Percentiles rank a stretch among this genome's conserved stretches.
Evolutionary conservation across 1,140 invertebrate species (phyloP).

Genomic region (Leptinotarsa lineolata): DNA sequence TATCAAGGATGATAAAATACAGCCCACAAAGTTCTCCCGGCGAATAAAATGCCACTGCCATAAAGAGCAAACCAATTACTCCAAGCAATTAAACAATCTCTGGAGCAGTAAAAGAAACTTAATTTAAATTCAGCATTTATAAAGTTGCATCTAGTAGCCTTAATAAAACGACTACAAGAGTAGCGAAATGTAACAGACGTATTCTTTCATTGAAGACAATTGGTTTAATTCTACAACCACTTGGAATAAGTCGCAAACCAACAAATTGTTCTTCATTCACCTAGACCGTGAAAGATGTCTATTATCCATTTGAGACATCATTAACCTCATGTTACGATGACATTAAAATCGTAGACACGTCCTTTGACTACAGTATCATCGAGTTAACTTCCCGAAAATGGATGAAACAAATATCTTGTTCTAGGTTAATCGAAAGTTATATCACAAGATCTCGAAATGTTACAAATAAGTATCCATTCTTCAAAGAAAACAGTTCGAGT

Average conservation of each 20-base stretch:
- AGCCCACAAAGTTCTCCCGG: not conserved
- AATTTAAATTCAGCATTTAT: constrained; percentile 17
- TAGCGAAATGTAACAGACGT: constrained; percentile 33
- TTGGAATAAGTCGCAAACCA: constrained; percentile 42
- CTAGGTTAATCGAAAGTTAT: not conserved
- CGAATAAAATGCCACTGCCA: not conserved
- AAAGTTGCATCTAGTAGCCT: constrained; percentile 5
- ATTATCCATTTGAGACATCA: constrained; percentile 33
- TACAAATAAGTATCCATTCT: too few species aligned
- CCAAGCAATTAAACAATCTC: constrained; percentile 17
- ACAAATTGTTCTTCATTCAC: constrained; percentile 43
- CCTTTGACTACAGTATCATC: not conserved
- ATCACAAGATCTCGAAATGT: too few species aligned
- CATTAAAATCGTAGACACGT: not conserved
- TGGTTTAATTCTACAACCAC: constrained; percentile 47
- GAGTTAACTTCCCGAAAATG: too few species aligned
- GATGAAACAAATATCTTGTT: not conserved
- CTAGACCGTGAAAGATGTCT: constrained; percentile 24
- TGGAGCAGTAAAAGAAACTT: not conserved
- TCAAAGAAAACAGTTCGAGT: too few species aligned
- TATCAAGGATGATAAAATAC: not conserved
- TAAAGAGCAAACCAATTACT: constrained; percentile 18
- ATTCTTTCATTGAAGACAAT: constrained; percentile 45
- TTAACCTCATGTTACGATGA: constrained; percentile 9
- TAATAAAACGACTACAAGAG: constrained; percentile 37